phyloP scores from a whole-genome alignment of 2,113 vertebrate genomes.

The Pipa parva region DNA sequence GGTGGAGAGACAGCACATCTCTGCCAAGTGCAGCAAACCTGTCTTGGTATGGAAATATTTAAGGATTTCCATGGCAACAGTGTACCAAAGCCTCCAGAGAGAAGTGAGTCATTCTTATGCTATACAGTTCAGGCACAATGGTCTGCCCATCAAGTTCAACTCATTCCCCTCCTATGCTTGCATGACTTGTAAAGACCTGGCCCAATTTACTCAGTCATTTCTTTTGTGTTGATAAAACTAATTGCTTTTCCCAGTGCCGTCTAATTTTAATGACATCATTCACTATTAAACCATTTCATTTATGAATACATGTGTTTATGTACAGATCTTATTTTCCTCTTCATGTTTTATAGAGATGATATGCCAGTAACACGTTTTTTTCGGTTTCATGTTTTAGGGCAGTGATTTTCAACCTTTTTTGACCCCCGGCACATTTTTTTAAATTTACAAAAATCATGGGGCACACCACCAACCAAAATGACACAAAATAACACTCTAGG shows the following conservation, averaged over 20 bases:
- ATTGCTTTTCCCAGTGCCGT: background rate
- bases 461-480: too few relatives aligned
- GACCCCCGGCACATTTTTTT: too few relatives aligned
- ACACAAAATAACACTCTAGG: too few relatives aligned
- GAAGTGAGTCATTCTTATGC: conserved; percentile 41
- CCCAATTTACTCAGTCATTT: background rate
- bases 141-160: background rate
- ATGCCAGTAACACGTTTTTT: background rate
- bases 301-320: background rate
- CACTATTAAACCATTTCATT: background rate
- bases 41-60: conserved; percentile 23
- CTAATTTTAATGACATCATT: conserved; percentile 16
- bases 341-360: background rate
- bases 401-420: too few relatives aligned
- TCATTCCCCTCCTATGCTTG: background rate
- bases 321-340: background rate
- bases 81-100: conserved; percentile 26
- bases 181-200: conserved; percentile 8
- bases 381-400: too few relatives aligned
- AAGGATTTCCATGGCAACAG: conserved; percentile 46
- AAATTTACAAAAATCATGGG: too few relatives aligned
- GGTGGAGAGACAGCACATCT: accelerated
- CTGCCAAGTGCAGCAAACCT: conserved; percentile 10
- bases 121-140: background rate
- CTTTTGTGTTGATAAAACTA: background rate